Conservation (phyloP, 1,140 invertebrate species). For the Colletes latitarsis region DNA sequence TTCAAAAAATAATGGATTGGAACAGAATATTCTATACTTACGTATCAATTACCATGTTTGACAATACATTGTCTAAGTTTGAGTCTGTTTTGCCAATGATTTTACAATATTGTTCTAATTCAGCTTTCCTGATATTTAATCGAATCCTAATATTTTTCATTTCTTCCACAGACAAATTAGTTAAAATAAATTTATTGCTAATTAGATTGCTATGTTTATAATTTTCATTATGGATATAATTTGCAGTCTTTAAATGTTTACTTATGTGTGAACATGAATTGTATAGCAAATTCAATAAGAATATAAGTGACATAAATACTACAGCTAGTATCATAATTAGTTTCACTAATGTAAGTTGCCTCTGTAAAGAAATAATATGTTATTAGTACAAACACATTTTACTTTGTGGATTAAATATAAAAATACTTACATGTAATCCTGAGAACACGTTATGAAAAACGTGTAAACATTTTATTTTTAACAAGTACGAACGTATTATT, state of each 20-base stretch:
- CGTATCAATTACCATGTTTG: constrained; percentile 70
- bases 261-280: constrained; percentile 29
- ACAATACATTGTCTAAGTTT: constrained; percentile 51
- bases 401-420: not conserved
- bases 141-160: constrained; percentile 38
- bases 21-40: constrained; percentile 51
- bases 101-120: constrained; percentile 47
- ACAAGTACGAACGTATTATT: not conserved
- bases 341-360: constrained; percentile 41
- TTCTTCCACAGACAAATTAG: constrained; percentile 22
- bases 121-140: constrained; percentile 45
- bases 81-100: constrained; percentile 3
- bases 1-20: not conserved
- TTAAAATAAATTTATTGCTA: constrained; percentile 9
- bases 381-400: not conserved
- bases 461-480: constrained; percentile 3
- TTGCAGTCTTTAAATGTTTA: constrained; percentile 26
- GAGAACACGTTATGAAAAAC: constrained; percentile 18
- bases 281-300: constrained; percentile 30
- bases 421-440: constrained; percentile 30
- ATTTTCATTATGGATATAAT: constrained; percentile 3
- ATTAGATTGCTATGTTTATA: not conserved
- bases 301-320: constrained; percentile 47
- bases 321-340: constrained; percentile 15
- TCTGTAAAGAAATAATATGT: constrained; percentile 33